Conservation (phyloP, 1,140 invertebrate genomes). For the Rhopalosiphum maidis region DNA sequence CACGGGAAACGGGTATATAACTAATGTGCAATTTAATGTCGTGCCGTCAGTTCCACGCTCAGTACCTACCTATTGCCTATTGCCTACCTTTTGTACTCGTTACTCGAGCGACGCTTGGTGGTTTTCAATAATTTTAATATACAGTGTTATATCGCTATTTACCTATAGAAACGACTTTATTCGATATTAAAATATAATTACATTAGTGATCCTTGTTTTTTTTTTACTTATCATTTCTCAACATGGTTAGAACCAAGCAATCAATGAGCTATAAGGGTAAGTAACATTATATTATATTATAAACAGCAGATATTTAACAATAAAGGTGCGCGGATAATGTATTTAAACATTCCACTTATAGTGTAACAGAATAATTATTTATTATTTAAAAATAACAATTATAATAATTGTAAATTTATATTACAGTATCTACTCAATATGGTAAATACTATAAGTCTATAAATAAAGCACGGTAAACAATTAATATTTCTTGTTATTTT, state of each 20-base stretch:
- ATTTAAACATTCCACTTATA: too few species aligned
- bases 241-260: constrained; percentile 7
- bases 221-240: not conserved
- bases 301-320: too few species aligned
- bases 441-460: too few species aligned
- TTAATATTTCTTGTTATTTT: too few species aligned
- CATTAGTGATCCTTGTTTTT: not conserved
- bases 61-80: not conserved
- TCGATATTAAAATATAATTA: not conserved
- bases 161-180: not conserved
- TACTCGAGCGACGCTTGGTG: not conserved
- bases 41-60: not conserved
- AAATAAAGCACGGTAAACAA: too few species aligned
- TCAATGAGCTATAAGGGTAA: not conserved
- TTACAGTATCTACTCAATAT: too few species aligned
- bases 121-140: not conserved
- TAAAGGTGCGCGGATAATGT: too few species aligned
- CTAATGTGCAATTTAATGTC: not conserved
- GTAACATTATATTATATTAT: not conserved
- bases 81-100: not conserved
- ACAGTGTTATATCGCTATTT: not conserved
- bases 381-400: too few species aligned
- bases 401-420: too few species aligned
- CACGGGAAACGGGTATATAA: not conserved
- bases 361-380: too few species aligned